Evolutionary conservation across 2,797 vertebrate species (phyloP).

Genomic region (Danionella dracula): DNA sequence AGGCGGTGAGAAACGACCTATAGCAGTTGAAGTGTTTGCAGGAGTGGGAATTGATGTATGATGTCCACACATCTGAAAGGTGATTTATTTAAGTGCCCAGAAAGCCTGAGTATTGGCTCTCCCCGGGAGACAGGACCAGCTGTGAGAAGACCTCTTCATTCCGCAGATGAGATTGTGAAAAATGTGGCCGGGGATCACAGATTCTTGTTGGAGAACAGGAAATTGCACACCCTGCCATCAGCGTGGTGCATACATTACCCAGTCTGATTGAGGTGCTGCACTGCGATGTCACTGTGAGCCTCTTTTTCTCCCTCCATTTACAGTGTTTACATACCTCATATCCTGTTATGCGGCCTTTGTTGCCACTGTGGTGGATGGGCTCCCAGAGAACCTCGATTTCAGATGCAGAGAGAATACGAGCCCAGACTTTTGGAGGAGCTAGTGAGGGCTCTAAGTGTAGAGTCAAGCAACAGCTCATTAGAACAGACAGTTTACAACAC

Average conservation of each 20-base stretch:
- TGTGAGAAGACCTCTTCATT: constrained; percentile 53
- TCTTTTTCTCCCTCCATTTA: constrained; percentile 20
- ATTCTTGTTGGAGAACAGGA: constrained; percentile 42
- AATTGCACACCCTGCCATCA: constrained; percentile 41
- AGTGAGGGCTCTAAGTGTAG: constrained; percentile 62
- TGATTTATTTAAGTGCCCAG: constrained; percentile 48
- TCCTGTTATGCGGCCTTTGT: constrained; percentile 74
- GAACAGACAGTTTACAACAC: not conserved
- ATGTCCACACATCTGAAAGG: constrained; percentile 50
- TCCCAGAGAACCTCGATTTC: constrained; percentile 81
- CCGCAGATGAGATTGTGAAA: constrained; percentile 51
- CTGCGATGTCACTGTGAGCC: constrained; percentile 3
- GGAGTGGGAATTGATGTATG: constrained; percentile 47
- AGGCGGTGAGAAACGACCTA: constrained; percentile 37
- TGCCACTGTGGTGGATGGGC: constrained; percentile 63
- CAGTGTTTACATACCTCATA: constrained; percentile 71
- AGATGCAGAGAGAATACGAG: constrained; percentile 69
- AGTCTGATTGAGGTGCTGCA: constrained; percentile 17
- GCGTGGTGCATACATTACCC: constrained; percentile 28
- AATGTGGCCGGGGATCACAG: constrained; percentile 34
- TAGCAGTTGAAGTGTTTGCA: constrained; percentile 20
- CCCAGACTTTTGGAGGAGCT: constrained; percentile 66
- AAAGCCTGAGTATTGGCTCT: constrained; percentile 36
- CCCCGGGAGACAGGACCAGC: constrained; percentile 42
- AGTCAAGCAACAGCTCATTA: not conserved